phyloP scores from a whole-genome alignment of 2,797 vertebrate species.

The Tamandua tetradactyla region DNA sequence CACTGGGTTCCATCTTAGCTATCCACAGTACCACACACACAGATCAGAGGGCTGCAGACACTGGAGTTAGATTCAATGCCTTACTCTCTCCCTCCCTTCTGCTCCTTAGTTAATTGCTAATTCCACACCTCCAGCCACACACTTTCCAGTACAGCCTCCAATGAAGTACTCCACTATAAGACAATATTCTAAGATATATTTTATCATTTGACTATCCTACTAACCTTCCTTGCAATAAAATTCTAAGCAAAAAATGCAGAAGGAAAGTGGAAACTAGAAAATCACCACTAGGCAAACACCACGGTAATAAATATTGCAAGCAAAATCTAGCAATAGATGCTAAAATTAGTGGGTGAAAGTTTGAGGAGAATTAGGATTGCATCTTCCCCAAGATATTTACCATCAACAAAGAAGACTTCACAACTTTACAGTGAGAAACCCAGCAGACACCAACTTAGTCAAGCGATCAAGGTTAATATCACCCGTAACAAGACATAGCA shows the following conservation, averaged over 20 bases:
- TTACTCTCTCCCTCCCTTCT: neutral
- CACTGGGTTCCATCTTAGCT: too few relatives aligned
- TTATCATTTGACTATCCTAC: neutral
- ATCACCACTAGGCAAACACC: neutral
- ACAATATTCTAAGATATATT: neutral
- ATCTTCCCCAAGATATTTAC: neutral
- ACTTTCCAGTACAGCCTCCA: neutral
- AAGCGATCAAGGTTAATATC: neutral
- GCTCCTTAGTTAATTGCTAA: neutral
- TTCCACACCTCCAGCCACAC: neutral
- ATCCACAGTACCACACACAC: neutral
- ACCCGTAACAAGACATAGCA: neutral
- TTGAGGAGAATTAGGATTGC: neutral
- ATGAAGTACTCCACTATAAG: neutral
- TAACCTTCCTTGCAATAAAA: neutral
- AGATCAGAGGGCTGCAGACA: neutral
- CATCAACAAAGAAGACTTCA: neutral
- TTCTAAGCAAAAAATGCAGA: slow-evolving; percentile 8
- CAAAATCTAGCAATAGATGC: neutral
- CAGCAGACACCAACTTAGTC: neutral
- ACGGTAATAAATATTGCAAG: neutral
- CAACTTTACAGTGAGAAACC: neutral
- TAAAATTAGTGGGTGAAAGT: neutral
- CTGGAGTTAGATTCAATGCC: neutral
- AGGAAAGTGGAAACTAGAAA: neutral